Evolutionary conservation across 2,113 vertebrate species (phyloP).

Genomic region (Numida meleagris): DNA sequence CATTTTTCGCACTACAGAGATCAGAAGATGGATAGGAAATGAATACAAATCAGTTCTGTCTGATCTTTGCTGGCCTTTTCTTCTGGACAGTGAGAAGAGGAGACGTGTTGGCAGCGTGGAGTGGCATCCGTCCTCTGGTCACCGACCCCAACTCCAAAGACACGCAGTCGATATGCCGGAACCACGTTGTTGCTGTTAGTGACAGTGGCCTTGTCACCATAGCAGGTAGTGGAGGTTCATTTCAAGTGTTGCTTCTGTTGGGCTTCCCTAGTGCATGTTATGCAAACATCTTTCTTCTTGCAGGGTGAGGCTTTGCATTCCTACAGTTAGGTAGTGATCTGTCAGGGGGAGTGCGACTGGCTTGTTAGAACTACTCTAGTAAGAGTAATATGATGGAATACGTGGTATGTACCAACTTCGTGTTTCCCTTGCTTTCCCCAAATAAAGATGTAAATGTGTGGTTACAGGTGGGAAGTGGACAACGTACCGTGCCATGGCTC

Average conservation of each 20-base stretch:
- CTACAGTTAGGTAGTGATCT: accelerated
- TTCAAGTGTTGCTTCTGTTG: accelerated
- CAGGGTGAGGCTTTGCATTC: background rate
- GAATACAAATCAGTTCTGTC: background rate
- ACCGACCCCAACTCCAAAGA: slow-evolving; percentile 94
- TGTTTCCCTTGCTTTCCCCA: accelerated
- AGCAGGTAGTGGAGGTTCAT: slow-evolving; percentile 79
- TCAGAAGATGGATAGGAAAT: accelerated
- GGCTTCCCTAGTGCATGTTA: accelerated
- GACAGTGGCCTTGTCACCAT: slow-evolving; percentile 92
- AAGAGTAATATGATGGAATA: accelerated
- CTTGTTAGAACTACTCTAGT: background rate
- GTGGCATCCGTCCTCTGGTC: slow-evolving; percentile 95
- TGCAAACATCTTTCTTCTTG: too few relatives aligned
- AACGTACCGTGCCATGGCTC: slow-evolving; percentile 94
- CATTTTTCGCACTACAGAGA: background rate
- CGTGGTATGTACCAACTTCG: accelerated
- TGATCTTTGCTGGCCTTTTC: background rate
- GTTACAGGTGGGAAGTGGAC: slow-evolving; percentile 96
- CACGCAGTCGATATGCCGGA: slow-evolving; percentile 95
- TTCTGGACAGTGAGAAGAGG: slow-evolving; percentile 89
- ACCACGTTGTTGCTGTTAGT: slow-evolving; percentile 90
- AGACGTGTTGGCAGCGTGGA: slow-evolving; percentile 96
- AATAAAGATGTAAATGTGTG: accelerated
- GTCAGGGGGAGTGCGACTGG: accelerated